These are phyloP conservation scores for Spinus olivaceus DNA, from an alignment of 2,797 vertebrate genomes.

Conservation along the genomic window DNA sequence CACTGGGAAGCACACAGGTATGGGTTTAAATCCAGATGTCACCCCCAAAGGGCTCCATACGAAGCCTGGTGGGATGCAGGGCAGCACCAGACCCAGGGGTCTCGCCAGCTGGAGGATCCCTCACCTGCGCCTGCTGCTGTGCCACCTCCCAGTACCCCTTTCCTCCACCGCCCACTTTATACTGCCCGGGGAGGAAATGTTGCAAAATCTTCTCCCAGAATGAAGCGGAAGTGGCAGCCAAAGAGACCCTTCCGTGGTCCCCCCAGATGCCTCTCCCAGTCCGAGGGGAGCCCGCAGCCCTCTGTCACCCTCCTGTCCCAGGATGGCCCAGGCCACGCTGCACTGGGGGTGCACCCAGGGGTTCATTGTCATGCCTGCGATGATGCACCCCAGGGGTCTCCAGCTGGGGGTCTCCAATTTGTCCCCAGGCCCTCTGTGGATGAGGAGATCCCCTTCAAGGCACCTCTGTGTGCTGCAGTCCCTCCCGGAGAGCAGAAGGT, in stretches of 20 bases:
- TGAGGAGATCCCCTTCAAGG: background rate
- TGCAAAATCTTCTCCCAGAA: slow-evolving; percentile 11
- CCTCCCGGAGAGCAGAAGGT: accelerated
- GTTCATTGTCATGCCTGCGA: background rate
- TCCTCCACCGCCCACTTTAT: background rate
- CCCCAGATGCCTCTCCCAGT: background rate
- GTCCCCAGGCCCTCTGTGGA: background rate
- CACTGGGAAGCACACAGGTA: background rate
- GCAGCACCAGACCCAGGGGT: background rate
- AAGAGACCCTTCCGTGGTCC: background rate
- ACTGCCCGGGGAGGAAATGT: slow-evolving; percentile 3
- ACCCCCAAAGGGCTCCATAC: accelerated
- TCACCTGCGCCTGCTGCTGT: background rate
- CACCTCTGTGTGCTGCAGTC: background rate
- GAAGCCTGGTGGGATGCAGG: accelerated
- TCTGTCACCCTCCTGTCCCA: too few species aligned
- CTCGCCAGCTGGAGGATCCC: accelerated
- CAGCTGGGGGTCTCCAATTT: background rate
- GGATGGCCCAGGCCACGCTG: accelerated
- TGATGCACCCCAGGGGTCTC: background rate
- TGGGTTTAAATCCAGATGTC: background rate
- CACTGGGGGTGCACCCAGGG: background rate
- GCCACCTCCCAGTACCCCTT: background rate
- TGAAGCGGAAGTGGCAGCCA: slow-evolving; percentile 18
- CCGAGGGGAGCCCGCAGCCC: accelerated